A percentile compares a stretch with the other conserved stretches of the same genome.
phyloP scores from a whole-genome alignment of 2,797 vertebrate species.

The Champsocephalus gunnari region DNA sequence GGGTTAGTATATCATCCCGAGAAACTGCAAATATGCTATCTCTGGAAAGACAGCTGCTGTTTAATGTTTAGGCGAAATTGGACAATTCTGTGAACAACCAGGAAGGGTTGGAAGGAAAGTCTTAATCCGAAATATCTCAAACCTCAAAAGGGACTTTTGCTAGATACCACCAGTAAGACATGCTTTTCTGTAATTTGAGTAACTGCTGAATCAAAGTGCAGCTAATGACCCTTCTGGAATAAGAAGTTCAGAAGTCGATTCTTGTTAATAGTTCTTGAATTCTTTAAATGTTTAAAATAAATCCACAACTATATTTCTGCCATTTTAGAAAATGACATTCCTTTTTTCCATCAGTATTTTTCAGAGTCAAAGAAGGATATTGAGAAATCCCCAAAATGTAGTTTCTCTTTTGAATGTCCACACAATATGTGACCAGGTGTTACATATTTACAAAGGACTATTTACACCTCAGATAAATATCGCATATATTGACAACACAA shows the following conservation, averaged over 20 bases:
- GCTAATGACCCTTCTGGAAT: background rate
- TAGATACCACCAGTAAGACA: background rate
- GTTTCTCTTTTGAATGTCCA: constrained; percentile 37
- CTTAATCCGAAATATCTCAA: background rate
- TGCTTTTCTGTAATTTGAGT: background rate
- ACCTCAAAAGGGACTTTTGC: background rate
- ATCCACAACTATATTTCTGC: background rate
- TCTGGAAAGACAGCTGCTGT: background rate
- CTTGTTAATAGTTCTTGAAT: background rate
- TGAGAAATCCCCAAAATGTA: constrained; percentile 28
- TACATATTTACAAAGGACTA: constrained; percentile 72
- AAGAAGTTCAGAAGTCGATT: background rate
- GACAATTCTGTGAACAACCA: background rate
- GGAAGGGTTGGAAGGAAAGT: background rate
- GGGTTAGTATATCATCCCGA: background rate
- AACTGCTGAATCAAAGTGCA: background rate
- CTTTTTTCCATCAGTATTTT: constrained; percentile 25
- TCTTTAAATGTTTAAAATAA: constrained; percentile 14
- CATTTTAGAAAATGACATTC: constrained; percentile 14
- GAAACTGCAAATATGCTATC: background rate
- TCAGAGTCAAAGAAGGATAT: constrained; percentile 25
- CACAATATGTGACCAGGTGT: constrained; percentile 43
- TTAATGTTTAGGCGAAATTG: constrained; percentile 1
- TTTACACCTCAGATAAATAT: constrained; percentile 56
- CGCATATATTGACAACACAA: constrained; percentile 48